Evolutionary conservation across 1,140 invertebrate genomes (phyloP).

Genomic region (Cotesia chilonis): DNA sequence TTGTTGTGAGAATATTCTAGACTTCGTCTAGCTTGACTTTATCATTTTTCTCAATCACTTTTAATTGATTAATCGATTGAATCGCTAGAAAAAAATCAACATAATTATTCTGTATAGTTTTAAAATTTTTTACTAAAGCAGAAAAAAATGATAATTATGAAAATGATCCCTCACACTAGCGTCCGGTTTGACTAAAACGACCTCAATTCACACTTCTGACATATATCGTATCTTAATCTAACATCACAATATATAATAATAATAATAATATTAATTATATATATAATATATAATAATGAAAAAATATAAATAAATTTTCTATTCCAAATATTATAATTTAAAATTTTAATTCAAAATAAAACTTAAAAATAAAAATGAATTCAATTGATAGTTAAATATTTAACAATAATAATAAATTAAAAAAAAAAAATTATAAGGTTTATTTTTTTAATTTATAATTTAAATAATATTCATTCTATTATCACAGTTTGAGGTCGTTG

Average conservation of each 20-base stretch:
- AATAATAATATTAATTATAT: conserved; percentile 23
- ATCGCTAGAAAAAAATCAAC: not conserved
- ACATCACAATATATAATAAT: conserved; percentile 37
- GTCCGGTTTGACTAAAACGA: conserved; percentile 30
- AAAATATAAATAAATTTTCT: conserved; percentile 30
- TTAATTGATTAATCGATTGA: not conserved
- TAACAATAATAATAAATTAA: conserved; percentile 8
- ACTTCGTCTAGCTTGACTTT: conserved; percentile 21
- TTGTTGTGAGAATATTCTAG: conserved; percentile 7
- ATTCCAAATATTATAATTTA: not conserved
- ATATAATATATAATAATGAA: no score
- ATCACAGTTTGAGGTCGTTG: conserved; percentile 66
- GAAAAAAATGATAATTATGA: conserved; percentile 29
- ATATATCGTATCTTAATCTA: conserved; percentile 31
- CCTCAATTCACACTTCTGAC: conserved; percentile 27
- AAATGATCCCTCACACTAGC: conserved; percentile 26
- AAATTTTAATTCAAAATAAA: no score
- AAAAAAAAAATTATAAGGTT: not conserved
- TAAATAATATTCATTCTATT: conserved; percentile 65
- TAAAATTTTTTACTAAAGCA: conserved; percentile 7
- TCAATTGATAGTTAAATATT: not conserved
- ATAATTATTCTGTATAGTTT: not conserved
- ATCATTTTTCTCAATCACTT: conserved; percentile 13
- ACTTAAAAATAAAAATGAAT: no score
- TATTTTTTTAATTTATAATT: conserved; percentile 28